Evolutionary conservation across 2,888 invertebrate species (phyloP), one percentile per base, ranked within the genome.

Genomic region (Oxyscelio sp.): DNA sequence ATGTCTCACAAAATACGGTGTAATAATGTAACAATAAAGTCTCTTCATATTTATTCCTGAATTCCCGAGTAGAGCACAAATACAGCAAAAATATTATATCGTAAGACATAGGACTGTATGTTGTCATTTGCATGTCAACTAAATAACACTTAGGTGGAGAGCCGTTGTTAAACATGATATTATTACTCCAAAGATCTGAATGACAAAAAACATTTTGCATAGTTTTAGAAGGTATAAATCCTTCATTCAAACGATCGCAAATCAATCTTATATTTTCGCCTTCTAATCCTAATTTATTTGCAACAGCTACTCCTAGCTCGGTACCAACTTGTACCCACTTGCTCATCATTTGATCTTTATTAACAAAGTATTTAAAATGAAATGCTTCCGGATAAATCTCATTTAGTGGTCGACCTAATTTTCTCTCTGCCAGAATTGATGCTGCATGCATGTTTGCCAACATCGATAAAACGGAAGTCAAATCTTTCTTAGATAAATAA

Each of bases 71-170:
- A 0, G 74, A 48, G 21, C 77, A 70, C n/a, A 79, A 2, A 21
- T 85, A 85, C 6, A 88, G 13, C 1, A 85, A 1, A 3, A 82
- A 58, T 11, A 81, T 15, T 2, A 87, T 54, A 15, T 88, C 87
- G 2, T 79, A 40, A 1, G 63, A 61, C 17, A 80, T 15, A 11
- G 85, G 82, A 34, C 68, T 19, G 43, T 96, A 97, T 31, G 96
- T 95, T 0, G 95, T 94, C 52, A 96, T 94, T 93, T 97, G 97
- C 89, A 96, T 97, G 92, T 97, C 97, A 0, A 97, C 95, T 13
- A 97, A 90, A 38, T 96, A 90, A 86, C 96, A 96, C 27, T 96
- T 95, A 2, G 95, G 94, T 0, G 96, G 95, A 40, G 90, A 91
- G 0, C 93, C 92, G 27, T 94, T 88, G n/a, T 92, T 91, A 73